Percentiles rank a stretch among this genome's conserved stretches.
Conservation (phyloP, 2,113 vertebrate species). For the Lipophrys pholis region DNA sequence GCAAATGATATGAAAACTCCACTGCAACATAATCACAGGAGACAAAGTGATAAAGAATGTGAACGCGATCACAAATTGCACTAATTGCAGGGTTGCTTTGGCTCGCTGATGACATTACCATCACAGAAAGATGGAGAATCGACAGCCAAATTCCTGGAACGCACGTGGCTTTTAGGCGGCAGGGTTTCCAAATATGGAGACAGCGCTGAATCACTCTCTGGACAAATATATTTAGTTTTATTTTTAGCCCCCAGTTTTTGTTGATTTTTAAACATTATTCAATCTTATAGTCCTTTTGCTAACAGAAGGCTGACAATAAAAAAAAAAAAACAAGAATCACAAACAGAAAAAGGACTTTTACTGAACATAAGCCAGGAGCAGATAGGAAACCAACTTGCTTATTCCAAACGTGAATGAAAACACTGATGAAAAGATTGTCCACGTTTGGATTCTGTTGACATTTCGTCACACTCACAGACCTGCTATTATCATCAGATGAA, state of each 20-base stretch:
- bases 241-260: not conserved
- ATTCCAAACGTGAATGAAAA: slow-evolving; percentile 10
- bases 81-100: slow-evolving; percentile 38
- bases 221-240: not conserved
- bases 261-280: too few relatives aligned
- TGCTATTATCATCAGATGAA: slow-evolving; percentile 71
- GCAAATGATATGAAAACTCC: slow-evolving; percentile 39
- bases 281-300: too few relatives aligned
- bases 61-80: slow-evolving; percentile 32
- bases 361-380: not conserved
- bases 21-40: slow-evolving; percentile 44
- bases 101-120: slow-evolving; percentile 32
- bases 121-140: slow-evolving; percentile 12
- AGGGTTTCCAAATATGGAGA: slow-evolving; percentile 2
- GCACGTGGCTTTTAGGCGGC: slow-evolving; percentile 14
- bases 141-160: slow-evolving; percentile 6
- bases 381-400: not conserved
- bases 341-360: not conserved
- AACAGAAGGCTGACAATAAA: too few relatives aligned
- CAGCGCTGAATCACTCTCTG: not conserved
- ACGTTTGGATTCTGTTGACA: slow-evolving; percentile 57
- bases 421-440: not conserved
- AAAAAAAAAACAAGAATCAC: too few relatives aligned
- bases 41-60: slow-evolving; percentile 7
- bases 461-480: slow-evolving; percentile 37